phyloP scores from a whole-genome alignment of 2,113 vertebrate genomes.

The Hippocampus guttulatus region DNA sequence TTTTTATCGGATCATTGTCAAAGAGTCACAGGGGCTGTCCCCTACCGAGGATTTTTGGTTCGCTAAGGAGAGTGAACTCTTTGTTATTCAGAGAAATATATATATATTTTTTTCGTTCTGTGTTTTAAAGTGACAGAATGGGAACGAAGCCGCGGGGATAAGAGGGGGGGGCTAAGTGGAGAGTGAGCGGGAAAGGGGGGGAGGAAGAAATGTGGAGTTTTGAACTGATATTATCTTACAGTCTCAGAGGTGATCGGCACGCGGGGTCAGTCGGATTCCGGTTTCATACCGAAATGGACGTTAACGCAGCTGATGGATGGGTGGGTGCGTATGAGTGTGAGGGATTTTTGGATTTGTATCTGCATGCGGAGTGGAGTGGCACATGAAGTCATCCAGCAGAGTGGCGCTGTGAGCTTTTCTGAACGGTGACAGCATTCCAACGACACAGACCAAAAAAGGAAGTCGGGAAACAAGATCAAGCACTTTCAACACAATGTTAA shows the following conservation, averaged over 20 bases:
- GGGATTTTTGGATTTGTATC: slow-evolving; percentile 17
- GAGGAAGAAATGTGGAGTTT: slow-evolving; percentile 36
- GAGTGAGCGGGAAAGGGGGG: slow-evolving; percentile 27
- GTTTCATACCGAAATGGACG: slow-evolving; percentile 43
- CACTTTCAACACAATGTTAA: slow-evolving; percentile 9
- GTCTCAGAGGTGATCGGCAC: slow-evolving; percentile 45
- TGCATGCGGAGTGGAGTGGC: slow-evolving; percentile 37
- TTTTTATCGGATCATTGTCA: neutral
- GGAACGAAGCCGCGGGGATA: slow-evolving; percentile 61
- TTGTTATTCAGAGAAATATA: slow-evolving; percentile 53
- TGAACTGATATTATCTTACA: slow-evolving; percentile 57
- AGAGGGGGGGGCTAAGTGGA: slow-evolving; percentile 24
- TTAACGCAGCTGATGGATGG: slow-evolving; percentile 26
- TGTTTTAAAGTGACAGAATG: slow-evolving; percentile 66
- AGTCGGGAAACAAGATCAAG: slow-evolving; percentile 12
- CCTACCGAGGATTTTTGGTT: slow-evolving; percentile 28
- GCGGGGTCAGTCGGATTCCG: slow-evolving; percentile 44
- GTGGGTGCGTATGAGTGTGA: slow-evolving; percentile 5
- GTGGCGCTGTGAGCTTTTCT: slow-evolving; percentile 49
- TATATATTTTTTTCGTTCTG: slow-evolving; percentile 15
- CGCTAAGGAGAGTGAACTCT: slow-evolving; percentile 43
- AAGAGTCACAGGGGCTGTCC: slow-evolving; percentile 31
- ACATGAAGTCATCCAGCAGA: slow-evolving; percentile 56
- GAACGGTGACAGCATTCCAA: slow-evolving; percentile 45
- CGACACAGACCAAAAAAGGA: slow-evolving; percentile 22